Evolutionary conservation across 35 echinoderm and acorn worm genomes (phyloP), one percentile per base, ranked within the genome.

Genomic region (Acanthaster planci): DNA sequence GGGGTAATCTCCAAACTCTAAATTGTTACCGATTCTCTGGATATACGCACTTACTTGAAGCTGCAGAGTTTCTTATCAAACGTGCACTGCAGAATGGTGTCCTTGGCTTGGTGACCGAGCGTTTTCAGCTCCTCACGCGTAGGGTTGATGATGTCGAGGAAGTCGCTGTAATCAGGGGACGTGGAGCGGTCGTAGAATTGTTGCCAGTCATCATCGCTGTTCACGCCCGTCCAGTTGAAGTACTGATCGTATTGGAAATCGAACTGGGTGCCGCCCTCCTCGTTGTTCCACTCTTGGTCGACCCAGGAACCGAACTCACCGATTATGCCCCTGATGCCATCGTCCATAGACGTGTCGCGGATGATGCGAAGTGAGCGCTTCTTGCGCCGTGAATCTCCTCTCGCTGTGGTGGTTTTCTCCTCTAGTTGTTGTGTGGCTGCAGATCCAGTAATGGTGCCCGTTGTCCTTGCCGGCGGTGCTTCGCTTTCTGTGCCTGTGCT

Each of bases 131-230:
- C 90, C 19, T 87, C 77, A 17, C 47, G 40, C 5, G 77, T 87
- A 6, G 90, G 84, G n/a, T 87, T 82, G 39, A 81, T 44, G 29
- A 77, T 58, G 12, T 87, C 90, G 0, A 87, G 17, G 16, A 97
- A 47, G 54, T 97, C 95, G 77, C 91, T 93, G 50, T 90, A 97
- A 84, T 97, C 95, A 15, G 83, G 79, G 36, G 91, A 82, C 10
- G 60, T 88, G 21, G 95, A 97, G 8, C 82, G 55, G 26, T 10
- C 76, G 59, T 90, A 97, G 52, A 97, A 93, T 8, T 88, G 88
- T 39, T 78, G 38, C 95, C 95, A 97, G 75, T 97, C 95, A 52
- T 91, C 87, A 27, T 93, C 91, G 76, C 80, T 59, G 0, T 56
- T 78, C 36, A 94, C 55, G 39, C 30, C 68, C 26, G 77, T 86